Evolutionary conservation across 35 echinoderm and acorn worm species (phyloP).

Genomic region (Amphiura filiformis): DNA sequence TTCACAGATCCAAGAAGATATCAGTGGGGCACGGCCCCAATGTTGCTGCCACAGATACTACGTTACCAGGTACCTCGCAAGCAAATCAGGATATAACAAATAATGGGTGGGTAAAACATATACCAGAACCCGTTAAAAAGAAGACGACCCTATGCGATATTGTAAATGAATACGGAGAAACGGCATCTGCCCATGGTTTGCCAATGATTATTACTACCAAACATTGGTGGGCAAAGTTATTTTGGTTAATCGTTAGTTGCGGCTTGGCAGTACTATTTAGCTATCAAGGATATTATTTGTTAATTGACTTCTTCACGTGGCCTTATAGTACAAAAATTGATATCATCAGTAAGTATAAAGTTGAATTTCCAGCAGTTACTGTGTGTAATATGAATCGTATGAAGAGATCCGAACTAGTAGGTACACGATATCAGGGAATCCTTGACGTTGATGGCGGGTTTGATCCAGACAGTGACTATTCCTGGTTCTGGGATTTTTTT

Average conservation of each 20-base stretch:
- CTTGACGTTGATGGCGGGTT: constrained; percentile 61
- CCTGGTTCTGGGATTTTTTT: constrained; percentile 82
- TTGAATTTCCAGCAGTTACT: too few species aligned
- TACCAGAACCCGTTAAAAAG: too few species aligned
- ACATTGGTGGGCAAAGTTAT: constrained; percentile 31
- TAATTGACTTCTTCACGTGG: constrained; percentile 36
- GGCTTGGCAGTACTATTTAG: too few species aligned
- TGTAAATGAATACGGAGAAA: too few species aligned
- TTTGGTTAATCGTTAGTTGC: constrained; percentile 56
- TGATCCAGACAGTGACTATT: constrained; percentile 64
- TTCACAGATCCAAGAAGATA: too few species aligned
- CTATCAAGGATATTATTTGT: constrained; percentile 48
- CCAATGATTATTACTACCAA: constrained; percentile 58
- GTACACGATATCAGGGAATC: constrained; percentile 65
- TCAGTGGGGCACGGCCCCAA: too few species aligned
- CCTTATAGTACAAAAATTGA: constrained; percentile 60
- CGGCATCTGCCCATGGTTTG: constrained; percentile 80
- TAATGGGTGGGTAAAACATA: too few species aligned
- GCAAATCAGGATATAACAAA: too few species aligned
- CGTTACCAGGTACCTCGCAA: too few species aligned
- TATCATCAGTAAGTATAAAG: too few species aligned
- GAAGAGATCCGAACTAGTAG: constrained; percentile 49
- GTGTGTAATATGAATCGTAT: constrained; percentile 87
- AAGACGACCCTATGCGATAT: too few species aligned
- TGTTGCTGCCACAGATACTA: too few species aligned